Evolutionary conservation across 2,888 invertebrate genomes (phyloP), one percentile per base, ranked within the genome.

Genomic region (Tetragnatha montana): DNA sequence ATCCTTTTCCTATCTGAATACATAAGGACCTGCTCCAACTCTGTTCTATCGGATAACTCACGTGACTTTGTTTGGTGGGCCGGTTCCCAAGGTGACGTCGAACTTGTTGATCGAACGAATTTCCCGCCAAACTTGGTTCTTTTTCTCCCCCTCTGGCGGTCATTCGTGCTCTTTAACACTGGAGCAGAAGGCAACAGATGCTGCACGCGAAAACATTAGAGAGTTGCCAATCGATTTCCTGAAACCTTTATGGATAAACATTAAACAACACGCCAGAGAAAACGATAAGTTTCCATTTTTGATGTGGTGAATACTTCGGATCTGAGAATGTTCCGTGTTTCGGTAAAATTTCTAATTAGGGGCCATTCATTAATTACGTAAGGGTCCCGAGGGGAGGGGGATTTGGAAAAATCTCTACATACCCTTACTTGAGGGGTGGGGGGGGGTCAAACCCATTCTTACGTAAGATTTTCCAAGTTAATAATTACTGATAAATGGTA

Each of bases 91-190:
- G 84, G 88, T 80, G 84, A 89, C 84, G 84, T 74, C 70, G 84
- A 81, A 89, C 88, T 89, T 89, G 88, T 89, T 89, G 88, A 89
- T 89, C 88, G 88, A 89, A 89, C 81, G 74, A 35, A 82, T 74
- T 82, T 82, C 73, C 71, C 81, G 71, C 71, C 51, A 35, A 19
- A 60, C 10, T 60, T 49, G 70, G 19, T 71, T 71, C 12, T 49
- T 71, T 71, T 50, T 12, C n/a, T 49, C 50, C 50, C 17, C 78
- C 60, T 22, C 78, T 60, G 51, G 60, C 14, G 60, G 60, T 78
- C 78, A 78, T 78, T 78, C 78, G 51, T 78, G 17, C 78, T 21
- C 78, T 78, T 60, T 60, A 60, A 60, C 17, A 10, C 17, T 60
- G 60, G 60, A 60, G 12, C 14, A 60, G 60, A 60, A 17, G 60